Evolutionary conservation across 2,888 invertebrate genomes (phyloP).

Genomic region (Diarsia brunnea): DNA sequence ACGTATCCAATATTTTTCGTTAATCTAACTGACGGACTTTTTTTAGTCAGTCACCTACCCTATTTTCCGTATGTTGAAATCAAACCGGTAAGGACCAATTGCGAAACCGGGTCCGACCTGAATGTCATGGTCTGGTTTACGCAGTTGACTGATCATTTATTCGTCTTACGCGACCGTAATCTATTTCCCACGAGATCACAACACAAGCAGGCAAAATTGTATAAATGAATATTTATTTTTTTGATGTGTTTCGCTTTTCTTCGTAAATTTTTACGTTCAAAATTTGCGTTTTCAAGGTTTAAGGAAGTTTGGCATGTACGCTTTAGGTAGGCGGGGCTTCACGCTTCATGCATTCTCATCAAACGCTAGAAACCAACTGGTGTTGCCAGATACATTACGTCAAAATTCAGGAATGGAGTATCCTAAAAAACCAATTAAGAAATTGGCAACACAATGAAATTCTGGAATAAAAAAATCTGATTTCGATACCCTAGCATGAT

Average conservation of each 20-base stretch:
- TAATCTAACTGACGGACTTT: no score
- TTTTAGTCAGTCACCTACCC: no score
- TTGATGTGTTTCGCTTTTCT: not conserved
- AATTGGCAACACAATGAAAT: not conserved
- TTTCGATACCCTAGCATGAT: slow-evolving; percentile 36
- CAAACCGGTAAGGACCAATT: not conserved
- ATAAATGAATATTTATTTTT: not conserved
- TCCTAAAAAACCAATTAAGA: not conserved
- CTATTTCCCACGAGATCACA: slow-evolving; percentile 3
- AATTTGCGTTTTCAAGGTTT: slow-evolving; percentile 7
- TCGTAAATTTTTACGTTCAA: slow-evolving; percentile 15
- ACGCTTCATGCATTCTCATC: slow-evolving; percentile 47
- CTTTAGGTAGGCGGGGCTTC: slow-evolving; percentile 45
- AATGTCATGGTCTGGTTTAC: not conserved
- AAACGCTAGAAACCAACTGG: slow-evolving; percentile 33
- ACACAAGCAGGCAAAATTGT: not conserved
- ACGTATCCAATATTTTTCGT: no score
- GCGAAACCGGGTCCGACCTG: not conserved
- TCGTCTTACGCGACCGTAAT: not conserved
- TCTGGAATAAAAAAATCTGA: not conserved
- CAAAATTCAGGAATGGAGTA: slow-evolving; percentile 38
- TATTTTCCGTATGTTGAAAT: not conserved
- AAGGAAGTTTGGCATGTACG: slow-evolving; percentile 19
- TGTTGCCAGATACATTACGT: slow-evolving; percentile 65
- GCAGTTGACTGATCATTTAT: not conserved